Evolutionary conservation across 2,888 invertebrate genomes (phyloP).

Genomic region (Fabriciana adippe): DNA sequence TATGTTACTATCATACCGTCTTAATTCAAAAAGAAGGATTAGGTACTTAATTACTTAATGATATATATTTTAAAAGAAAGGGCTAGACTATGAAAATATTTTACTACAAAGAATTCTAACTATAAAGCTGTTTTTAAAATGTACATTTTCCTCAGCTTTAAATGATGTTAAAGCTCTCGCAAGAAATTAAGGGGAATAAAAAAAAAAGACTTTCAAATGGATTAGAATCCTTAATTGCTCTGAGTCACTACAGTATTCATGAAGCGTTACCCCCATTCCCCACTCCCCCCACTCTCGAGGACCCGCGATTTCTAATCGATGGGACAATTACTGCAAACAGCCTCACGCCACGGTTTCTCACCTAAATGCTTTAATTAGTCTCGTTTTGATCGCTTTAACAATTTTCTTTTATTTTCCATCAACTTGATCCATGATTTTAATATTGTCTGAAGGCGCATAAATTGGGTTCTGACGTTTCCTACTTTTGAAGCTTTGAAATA

Average conservation of each 20-base stretch:
- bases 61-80: too few relatives aligned
- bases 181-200: conserved; percentile 20
- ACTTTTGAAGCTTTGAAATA: too few relatives aligned
- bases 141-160: background rate
- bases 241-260: conserved; percentile 23
- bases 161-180: conserved; percentile 12
- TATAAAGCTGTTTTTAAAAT: background rate
- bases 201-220: conserved; percentile 24
- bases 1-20: too few relatives aligned
- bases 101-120: background rate
- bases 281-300: background rate
- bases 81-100: too few relatives aligned
- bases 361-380: conserved; percentile 15
- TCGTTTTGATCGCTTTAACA: background rate
- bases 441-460: too few relatives aligned
- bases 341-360: background rate
- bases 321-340: conserved; percentile 15
- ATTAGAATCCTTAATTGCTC: conserved; percentile 29
- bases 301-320: conserved; percentile 20
- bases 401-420: background rate
- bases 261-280: background rate
- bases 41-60: too few relatives aligned
- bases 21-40: too few relatives aligned
- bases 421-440: background rate
- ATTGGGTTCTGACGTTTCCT: background rate